Base-by-base conservation (phyloP, 2,797 vertebrate genomes). In the Sebastes iracundus region DNA sequence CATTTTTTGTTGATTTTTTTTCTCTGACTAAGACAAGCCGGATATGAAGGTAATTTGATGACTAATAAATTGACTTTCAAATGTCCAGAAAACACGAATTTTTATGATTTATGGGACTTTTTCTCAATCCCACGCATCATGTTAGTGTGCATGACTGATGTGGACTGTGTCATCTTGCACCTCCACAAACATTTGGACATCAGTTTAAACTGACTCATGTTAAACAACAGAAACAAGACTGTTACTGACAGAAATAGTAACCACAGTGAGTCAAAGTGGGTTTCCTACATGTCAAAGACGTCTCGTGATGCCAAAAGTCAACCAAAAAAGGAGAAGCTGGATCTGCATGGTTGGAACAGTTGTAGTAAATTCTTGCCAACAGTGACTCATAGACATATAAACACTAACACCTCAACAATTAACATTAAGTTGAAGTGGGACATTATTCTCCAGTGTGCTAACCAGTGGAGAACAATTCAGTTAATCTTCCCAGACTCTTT, bases 181-280 rank as follows among this genome's bases (percentile, higher is more conserved):
- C 16, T 10, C 58, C 42, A 46, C 16, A 30, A 18, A 32, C 7
- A 20, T 5, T 22, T 33, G 18, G 22, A 13, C 62, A 5, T 14
- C n/a, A 5, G 7, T 49, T 46, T 28, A 13, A 12, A 27, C 25
- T 52, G 9, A 49, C 16, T 28, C 18, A 28, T 9, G 16, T 16
- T 18, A 46, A 46, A 18, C 14, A 27, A 46, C 23, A 46, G 22
- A 55, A 3, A 42, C 8, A 14, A 22, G n/a, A 22, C 11, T 20
- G 3, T 35, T 5, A 6, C 18, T 25, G 3, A 18, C 8, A 2
- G 3, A 3, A 3, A 11, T 3, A 1, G 2, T 1, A 46, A 2
- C 16, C 16, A 1, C 4, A 14, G 10, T 10, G 69, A 71, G 33
- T 42, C 55, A 71, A 2, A 11, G 30, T 18, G 42, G 16, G 3